Evolutionary conservation across 2,797 vertebrate genomes (phyloP).

Genomic region (Thaleichthys pacificus): DNA sequence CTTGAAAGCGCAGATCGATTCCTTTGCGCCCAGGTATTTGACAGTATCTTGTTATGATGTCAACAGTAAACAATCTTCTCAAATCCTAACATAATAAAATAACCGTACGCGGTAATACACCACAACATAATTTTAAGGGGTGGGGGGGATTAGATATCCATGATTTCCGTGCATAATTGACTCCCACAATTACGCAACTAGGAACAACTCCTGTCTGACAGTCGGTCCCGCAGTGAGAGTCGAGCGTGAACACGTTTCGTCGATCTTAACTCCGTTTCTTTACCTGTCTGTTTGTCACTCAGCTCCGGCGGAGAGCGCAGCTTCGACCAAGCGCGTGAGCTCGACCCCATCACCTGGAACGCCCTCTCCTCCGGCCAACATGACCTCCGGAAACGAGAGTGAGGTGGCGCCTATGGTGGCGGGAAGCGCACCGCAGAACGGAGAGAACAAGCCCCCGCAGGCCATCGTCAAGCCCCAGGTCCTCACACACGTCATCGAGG

Average conservation of each 20-base stretch:
- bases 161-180: neutral
- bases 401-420: conserved; percentile 79
- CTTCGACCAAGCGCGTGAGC: conserved; percentile 74
- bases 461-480: conserved; percentile 97
- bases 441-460: conserved; percentile 94
- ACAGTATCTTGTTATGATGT: no score
- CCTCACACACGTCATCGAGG: conserved; percentile 97
- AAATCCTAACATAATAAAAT: neutral
- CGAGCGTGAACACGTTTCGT: no score
- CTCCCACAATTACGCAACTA: neutral
- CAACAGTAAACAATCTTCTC: no score
- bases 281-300: neutral
- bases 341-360: conserved; percentile 68
- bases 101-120: neutral
- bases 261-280: neutral
- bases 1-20: no score
- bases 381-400: conserved; percentile 91
- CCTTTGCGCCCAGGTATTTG: no score
- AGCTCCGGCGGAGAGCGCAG: conserved; percentile 55
- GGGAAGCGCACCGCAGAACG: conserved; percentile 86
- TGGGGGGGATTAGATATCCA: neutral
- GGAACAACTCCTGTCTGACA: no score
- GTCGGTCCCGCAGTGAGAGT: no score
- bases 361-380: conserved; percentile 66
- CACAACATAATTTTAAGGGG: neutral